phyloP scores from a whole-genome alignment of 2,888 invertebrate genomes.

The Gisinianus flammeolus region DNA sequence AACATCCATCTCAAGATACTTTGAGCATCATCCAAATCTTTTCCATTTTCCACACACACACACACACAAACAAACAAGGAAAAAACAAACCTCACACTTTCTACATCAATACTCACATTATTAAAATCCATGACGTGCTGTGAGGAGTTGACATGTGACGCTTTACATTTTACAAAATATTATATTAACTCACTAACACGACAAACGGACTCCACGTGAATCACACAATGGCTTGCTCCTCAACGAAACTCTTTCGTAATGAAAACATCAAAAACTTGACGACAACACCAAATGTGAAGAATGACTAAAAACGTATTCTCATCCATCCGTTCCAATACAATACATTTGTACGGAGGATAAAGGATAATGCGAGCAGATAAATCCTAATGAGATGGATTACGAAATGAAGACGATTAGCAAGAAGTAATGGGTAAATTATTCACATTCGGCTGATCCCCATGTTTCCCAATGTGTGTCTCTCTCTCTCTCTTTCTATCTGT shows the following conservation, averaged over 20 bases:
- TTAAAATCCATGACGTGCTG: too few relatives aligned
- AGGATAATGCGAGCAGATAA: background rate
- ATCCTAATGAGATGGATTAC: background rate
- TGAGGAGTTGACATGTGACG: too few relatives aligned
- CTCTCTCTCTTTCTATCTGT: too few relatives aligned
- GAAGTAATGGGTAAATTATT: background rate
- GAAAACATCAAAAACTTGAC: background rate
- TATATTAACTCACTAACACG: background rate
- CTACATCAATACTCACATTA: background rate
- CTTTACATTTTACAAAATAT: too few relatives aligned
- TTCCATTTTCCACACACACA: background rate
- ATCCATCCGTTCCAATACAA: background rate
- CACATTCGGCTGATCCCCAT: background rate
- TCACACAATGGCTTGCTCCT: background rate
- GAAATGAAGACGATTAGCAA: background rate
- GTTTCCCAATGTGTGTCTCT: background rate
- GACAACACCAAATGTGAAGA: background rate
- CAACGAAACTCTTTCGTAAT: background rate
- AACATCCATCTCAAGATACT: constrained; percentile 15
- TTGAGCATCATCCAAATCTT: background rate
- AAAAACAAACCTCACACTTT: background rate
- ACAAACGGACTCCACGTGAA: too few relatives aligned
- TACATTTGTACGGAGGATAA: background rate
- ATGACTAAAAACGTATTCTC: background rate
- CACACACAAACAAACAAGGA: background rate